Conservation (phyloP, 2,113 vertebrate genomes). For the Gallinago media region DNA sequence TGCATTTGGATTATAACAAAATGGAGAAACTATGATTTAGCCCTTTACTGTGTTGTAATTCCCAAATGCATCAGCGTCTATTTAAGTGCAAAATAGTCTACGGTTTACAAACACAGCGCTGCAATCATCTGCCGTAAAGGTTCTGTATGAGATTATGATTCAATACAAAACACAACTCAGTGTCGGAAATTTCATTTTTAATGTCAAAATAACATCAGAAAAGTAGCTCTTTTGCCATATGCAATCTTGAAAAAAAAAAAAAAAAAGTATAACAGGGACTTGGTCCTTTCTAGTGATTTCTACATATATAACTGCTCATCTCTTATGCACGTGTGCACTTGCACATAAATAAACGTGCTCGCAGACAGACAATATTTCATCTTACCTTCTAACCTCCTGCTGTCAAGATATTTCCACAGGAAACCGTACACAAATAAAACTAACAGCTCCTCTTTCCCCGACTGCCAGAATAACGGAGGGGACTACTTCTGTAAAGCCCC, state of each 20-base stretch:
- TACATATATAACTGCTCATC: constrained; percentile 26
- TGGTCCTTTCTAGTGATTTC: constrained; percentile 32
- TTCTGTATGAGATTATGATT: constrained; percentile 29
- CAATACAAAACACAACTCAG: constrained; percentile 38
- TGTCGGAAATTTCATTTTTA: constrained; percentile 54
- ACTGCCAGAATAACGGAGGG: not conserved
- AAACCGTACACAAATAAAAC: constrained; percentile 40
- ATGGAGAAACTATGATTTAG: constrained; percentile 48
- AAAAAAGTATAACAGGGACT: not conserved
- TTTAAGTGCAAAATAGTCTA: constrained; percentile 55
- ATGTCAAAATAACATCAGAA: constrained; percentile 54
- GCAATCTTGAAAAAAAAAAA: constrained; percentile 19
- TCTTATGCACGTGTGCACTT: constrained; percentile 38
- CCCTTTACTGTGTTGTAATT: constrained; percentile 26
- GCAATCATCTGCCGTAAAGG: not conserved
- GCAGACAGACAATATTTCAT: constrained; percentile 53
- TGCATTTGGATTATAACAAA: constrained; percentile 42
- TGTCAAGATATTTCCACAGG: constrained; percentile 48
- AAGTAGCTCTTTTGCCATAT: constrained; percentile 37
- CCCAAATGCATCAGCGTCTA: constrained; percentile 47
- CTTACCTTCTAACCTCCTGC: constrained; percentile 46
- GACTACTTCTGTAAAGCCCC: not conserved
- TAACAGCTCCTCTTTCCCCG: constrained; percentile 24
- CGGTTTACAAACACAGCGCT: constrained; percentile 25
- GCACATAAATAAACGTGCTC: constrained; percentile 51